These are phyloP conservation scores for Gibbula magus DNA, from an alignment of 2,888 invertebrate genomes.

Conservation along the genomic window DNA sequence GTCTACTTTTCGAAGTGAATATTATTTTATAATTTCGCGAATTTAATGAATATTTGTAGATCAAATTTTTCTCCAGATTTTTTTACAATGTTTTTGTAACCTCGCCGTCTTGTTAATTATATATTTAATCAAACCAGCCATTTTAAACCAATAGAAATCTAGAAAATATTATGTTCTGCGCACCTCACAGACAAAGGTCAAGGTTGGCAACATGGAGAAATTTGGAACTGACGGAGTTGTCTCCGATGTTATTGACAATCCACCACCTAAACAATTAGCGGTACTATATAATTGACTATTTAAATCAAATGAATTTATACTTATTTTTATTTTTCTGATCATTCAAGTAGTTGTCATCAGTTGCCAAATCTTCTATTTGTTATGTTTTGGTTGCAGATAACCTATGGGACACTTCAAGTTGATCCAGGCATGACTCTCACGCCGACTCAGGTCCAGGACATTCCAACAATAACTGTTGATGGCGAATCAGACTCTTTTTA, in stretches of 20 bases:
- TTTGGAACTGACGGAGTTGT: slow-evolving; percentile 36
- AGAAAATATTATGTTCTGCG: too few relatives aligned
- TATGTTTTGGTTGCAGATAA: neutral
- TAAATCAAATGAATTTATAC: too few relatives aligned
- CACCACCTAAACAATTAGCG: slow-evolving; percentile 29
- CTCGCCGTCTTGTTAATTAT: too few relatives aligned
- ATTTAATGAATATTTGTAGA: too few relatives aligned
- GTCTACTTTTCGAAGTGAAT: neutral
- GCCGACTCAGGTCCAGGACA: slow-evolving; percentile 83
- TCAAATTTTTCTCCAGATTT: too few relatives aligned
- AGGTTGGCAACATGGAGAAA: slow-evolving; percentile 6
- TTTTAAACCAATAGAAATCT: too few relatives aligned
- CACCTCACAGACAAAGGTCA: neutral
- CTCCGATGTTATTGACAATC: slow-evolving; percentile 36
- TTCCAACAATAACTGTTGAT: slow-evolving; percentile 83
- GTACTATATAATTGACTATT: neutral
- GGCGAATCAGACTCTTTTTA: slow-evolving; percentile 79
- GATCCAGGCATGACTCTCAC: slow-evolving; percentile 84
- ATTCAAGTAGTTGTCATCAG: too few relatives aligned
- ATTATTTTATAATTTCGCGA: too few relatives aligned
- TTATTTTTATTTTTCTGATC: too few relatives aligned
- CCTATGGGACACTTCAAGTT: slow-evolving; percentile 27
- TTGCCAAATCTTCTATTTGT: too few relatives aligned
- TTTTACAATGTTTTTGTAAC: too few relatives aligned
- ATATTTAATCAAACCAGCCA: too few relatives aligned